These are phyloP conservation scores for Betta splendens DNA, from an alignment of 2,797 vertebrate species.

Conservation along the genomic window DNA sequence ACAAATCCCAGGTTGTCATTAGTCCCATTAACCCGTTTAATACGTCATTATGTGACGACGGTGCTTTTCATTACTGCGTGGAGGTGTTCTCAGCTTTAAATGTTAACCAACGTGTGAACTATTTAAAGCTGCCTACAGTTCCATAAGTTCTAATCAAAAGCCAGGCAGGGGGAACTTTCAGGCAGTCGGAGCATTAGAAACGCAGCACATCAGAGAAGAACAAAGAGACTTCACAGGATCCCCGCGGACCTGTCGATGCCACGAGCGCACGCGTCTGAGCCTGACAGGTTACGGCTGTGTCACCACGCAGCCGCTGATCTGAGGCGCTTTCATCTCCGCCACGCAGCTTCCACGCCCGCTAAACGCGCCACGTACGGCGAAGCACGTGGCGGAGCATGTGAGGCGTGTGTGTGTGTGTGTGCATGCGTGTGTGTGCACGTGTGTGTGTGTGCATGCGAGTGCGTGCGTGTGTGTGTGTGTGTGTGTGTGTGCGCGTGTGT, in stretches of 20 bases:
- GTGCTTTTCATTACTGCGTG: slow-evolving; percentile 1
- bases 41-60: too few relatives aligned
- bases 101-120: slow-evolving; percentile 31
- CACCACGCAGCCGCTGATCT: slow-evolving; percentile 63
- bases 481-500: slow-evolving; percentile 45
- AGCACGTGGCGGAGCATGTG: slow-evolving; percentile 55
- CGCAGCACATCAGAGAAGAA: slow-evolving; percentile 62
- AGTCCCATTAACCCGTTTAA: too few relatives aligned
- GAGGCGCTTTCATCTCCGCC: slow-evolving; percentile 71
- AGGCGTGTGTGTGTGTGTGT: slow-evolving; percentile 18
- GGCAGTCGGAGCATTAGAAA: slow-evolving; percentile 41
- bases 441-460: slow-evolving; percentile 43
- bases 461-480: slow-evolving; percentile 57
- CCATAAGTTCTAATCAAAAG: slow-evolving; percentile 56
- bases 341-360: slow-evolving; percentile 64
- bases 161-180: slow-evolving; percentile 46
- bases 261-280: slow-evolving; percentile 56
- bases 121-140: slow-evolving; percentile 32
- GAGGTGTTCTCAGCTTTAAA: slow-evolving; percentile 11
- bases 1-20: too few relatives aligned
- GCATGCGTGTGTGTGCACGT: slow-evolving; percentile 42
- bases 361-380: slow-evolving; percentile 50
- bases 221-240: slow-evolving; percentile 64
- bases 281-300: slow-evolving; percentile 66
- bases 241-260: slow-evolving; percentile 60